Evolutionary conservation across 2,113 vertebrate genomes (phyloP), one percentile per base, ranked within the genome.

Genomic region (Charadrius vociferus): DNA sequence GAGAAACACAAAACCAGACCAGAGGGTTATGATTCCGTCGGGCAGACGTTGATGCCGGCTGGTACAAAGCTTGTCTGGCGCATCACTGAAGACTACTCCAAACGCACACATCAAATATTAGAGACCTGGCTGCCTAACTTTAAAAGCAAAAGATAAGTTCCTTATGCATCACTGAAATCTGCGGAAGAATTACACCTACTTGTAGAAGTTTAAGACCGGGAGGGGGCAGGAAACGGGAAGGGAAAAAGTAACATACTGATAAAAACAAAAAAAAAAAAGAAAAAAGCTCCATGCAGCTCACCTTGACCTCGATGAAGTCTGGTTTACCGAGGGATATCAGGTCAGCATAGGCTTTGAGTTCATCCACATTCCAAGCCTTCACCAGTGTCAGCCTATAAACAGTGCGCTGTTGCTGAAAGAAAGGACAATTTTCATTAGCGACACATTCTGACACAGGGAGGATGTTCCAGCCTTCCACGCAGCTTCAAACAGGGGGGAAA

Each of bases 241-340:
- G 7, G 45, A 77, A 72, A n/a, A 78, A 61, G 26, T 32, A 39
- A 81, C 83, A 73, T 24, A 43, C 4, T 16, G 5, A 56, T 22
- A 22, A 43, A 21, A 43, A 59, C 58, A 85, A 49, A 8, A 12
- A 0, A 1, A 39, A 66, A 22, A 22, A 8, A 47, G 9, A 47
- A 47, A 47, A 41, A 2, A 66, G 14, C 11, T 49, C 16, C 2
- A 1, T 7, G 13, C 21, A 81, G 49, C 98, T 95, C 96, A 99
- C 99, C 99, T 99, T 99, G 72, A 99, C 99, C 95, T 99, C 99
- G 0, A 99, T 98, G 96, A 99, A 99, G 98, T 99, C 99, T 1
- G 99, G 99, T 47, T 97, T 98, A 12, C 99, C 99, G 3, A 99
- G 86, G 65, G 98, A 93, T 39, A 99, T 98, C 79, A 99, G 98